These are phyloP conservation scores for Alligator sinensis DNA, from an alignment of 2,113 vertebrate species.

Conservation along the genomic window DNA sequence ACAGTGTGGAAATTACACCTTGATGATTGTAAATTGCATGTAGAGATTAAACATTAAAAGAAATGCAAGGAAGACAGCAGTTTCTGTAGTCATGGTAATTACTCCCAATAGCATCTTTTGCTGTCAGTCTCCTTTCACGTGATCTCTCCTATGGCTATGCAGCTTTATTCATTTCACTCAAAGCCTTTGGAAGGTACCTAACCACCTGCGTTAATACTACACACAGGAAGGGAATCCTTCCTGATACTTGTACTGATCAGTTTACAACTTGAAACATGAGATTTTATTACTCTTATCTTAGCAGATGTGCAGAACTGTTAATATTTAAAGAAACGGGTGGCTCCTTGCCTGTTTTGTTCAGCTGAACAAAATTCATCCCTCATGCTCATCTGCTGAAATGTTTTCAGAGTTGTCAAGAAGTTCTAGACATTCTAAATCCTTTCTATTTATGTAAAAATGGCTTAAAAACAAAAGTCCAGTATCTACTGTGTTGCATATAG, in stretches of 20 bases:
- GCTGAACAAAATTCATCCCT: background rate
- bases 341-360: background rate
- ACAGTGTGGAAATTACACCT: background rate
- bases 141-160: background rate
- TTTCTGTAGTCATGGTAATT: background rate
- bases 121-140: background rate
- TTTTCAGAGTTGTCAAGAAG: background rate
- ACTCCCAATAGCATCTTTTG: background rate
- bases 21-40: background rate
- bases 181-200: background rate
- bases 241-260: background rate
- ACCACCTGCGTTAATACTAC: background rate
- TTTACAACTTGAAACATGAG: background rate
- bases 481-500: too few species aligned
- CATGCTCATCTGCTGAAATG: background rate
- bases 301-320: background rate
- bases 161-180: background rate
- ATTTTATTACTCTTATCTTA: background rate
- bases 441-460: background rate
- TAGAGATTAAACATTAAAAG: background rate
- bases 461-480: background rate
- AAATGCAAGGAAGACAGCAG: background rate
- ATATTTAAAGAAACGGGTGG: background rate
- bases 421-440: background rate
- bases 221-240: fast-evolving